Evolutionary conservation across 1,140 invertebrate species (phyloP), one percentile per base, ranked within the genome.

Genomic region (Pseudomyrmex concolor): DNA sequence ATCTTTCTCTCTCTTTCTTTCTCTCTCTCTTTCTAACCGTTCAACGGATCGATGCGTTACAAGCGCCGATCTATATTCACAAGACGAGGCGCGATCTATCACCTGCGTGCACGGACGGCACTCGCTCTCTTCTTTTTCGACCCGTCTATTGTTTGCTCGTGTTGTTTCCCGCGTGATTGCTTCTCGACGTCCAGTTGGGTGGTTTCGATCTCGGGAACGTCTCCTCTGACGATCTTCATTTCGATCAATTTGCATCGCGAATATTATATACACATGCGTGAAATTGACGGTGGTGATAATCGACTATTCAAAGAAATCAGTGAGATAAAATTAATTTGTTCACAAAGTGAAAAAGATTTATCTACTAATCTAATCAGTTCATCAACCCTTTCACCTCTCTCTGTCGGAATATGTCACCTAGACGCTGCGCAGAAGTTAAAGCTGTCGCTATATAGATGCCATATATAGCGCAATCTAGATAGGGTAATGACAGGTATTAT

Each of bases 61-160:
- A 91, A 91, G 10, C 68, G 67, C 85, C 89, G 87, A 92, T 91
- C 87, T 91, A 91, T 90, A 92, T 91, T 89, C 91, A 86, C 67
- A 74, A 76, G 88, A 74, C 84, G 86, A 88, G 83, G 80, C 73
- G 77, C 83, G 89, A 92, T 91, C 86, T 90, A 92, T 92, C 90
- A 92, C 86, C 73, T 57, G 59, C 17, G 22, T 34, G 51, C 57
- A n/a, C 59, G 59, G 22, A 13, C 22, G 12, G 13, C 22, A 9
- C 25, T 22, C 17, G 13, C 55, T 25, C n/a, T n/a, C 51, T 17
- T 74, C 13, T n/a, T 51, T 34, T 54, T 10, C 10, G 51, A 8
- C 12, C 51, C 8, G 45, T 4, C 71, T 57, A 22, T 34, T 50
- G 13, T 45, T 25, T 22, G 17, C n/a, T 74, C 72, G 55, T 83